phyloP scores from a whole-genome alignment of 2,113 vertebrate species.

The Theristicus caerulescens region DNA sequence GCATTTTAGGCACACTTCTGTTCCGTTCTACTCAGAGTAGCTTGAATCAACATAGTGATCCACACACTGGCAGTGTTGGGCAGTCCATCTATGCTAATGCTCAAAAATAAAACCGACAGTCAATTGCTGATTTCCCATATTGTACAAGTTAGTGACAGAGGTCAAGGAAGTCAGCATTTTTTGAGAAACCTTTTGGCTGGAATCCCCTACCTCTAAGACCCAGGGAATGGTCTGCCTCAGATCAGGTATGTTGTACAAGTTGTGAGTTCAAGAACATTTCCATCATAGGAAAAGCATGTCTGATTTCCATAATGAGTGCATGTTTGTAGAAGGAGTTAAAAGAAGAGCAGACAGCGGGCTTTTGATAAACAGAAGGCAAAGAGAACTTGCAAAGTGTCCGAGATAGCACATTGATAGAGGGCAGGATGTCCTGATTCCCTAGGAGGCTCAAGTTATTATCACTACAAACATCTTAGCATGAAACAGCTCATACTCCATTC shows the following conservation, averaged over 20 bases:
- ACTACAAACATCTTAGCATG: neutral
- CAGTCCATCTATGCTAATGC: neutral
- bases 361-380: neutral
- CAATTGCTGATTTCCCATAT: neutral
- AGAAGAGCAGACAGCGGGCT: neutral
- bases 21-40: neutral
- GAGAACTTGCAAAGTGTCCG: neutral
- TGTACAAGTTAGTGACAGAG: neutral
- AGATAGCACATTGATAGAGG: neutral
- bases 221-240: neutral
- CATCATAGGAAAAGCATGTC: neutral
- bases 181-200: neutral
- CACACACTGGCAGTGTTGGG: neutral
- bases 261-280: neutral
- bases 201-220: neutral
- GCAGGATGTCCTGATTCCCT: neutral
- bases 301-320: neutral
- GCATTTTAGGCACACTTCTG: neutral
- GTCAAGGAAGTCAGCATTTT: neutral
- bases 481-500: neutral
- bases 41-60: neutral
- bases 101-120: neutral
- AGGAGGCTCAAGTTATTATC: slow-evolving; percentile 14
- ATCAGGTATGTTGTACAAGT: neutral
- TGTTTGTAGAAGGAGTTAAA: neutral